phyloP scores from a whole-genome alignment of 2,888 invertebrate species.

The Syritta pipiens region DNA sequence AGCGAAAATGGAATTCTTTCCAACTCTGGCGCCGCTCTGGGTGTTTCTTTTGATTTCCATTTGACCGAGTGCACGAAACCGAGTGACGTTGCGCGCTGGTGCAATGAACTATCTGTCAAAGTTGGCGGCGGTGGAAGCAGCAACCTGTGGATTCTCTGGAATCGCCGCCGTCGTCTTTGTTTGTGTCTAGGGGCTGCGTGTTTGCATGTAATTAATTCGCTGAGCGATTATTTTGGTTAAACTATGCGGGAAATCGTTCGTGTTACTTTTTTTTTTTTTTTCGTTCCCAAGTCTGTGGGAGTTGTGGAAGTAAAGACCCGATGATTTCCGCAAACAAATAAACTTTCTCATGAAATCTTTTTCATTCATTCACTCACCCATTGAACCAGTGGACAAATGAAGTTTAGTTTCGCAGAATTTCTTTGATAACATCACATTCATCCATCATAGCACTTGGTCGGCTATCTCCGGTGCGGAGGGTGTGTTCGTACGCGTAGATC shows the following conservation, averaged over 20 bases:
- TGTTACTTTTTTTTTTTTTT: not conserved
- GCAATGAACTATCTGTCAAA: conserved; percentile 37
- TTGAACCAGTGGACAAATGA: conserved; percentile 8
- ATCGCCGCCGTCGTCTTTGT: no score
- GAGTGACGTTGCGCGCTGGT: not conserved
- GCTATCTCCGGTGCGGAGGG: not conserved
- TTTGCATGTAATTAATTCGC: conserved; percentile 19
- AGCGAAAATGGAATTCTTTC: conserved; percentile 30
- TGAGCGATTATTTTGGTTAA: conserved; percentile 15
- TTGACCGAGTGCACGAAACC: conserved; percentile 43
- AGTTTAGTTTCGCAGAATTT: conserved; percentile 12
- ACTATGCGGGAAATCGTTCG: conserved; percentile 4
- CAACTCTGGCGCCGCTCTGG: not conserved
- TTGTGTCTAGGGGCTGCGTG: not conserved
- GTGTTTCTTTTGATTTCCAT: conserved; percentile 26
- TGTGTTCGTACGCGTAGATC: not conserved
- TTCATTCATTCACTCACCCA: conserved; percentile 7
- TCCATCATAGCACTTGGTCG: not conserved
- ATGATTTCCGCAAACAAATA: no score
- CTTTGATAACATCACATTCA: conserved; percentile 4
- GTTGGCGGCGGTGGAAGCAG: not conserved
- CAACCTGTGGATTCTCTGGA: conserved; percentile 19
- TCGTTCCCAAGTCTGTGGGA: no score
- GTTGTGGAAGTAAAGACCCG: no score
- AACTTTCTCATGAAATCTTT: conserved; percentile 27